A percentile compares a stretch with the other conserved stretches of the same genome.
These are phyloP conservation scores for Lontra canadensis DNA, from an alignment of 2,113 vertebrate species.

Conservation along the genomic window DNA sequence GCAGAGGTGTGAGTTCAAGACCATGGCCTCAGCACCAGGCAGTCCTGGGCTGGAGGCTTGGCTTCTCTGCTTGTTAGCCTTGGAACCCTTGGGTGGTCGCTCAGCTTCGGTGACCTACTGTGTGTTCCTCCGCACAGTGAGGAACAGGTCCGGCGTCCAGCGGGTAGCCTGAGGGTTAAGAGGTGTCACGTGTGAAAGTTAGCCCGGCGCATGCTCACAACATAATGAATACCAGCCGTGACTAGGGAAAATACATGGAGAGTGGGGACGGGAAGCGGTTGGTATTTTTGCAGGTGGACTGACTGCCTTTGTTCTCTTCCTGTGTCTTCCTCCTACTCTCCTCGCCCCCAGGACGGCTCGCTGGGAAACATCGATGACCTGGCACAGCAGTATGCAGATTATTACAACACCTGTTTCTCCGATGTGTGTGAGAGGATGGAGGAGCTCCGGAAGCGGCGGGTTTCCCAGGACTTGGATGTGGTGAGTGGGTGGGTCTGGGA, in stretches of 20 bases:
- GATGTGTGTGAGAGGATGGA: constrained; percentile 98
- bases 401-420: constrained; percentile 96
- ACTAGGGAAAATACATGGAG: fast-evolving
- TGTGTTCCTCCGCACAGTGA: background rate
- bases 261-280: fast-evolving
- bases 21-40: background rate
- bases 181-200: background rate
- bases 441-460: constrained; percentile 93
- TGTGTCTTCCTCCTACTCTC: constrained; percentile 35
- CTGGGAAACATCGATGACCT: constrained; percentile 98
- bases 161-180: background rate
- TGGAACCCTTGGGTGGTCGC: background rate
- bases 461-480: constrained; percentile 95
- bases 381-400: constrained; percentile 97
- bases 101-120: background rate
- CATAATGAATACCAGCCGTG: fast-evolving
- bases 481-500: constrained; percentile 80
- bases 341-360: constrained; percentile 91
- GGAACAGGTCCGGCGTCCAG: background rate
- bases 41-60: background rate
- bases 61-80: background rate
- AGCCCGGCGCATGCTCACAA: background rate
- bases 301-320: background rate
- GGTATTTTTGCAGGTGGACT: background rate
- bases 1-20: background rate